phyloP scores from a whole-genome alignment of 2,113 vertebrate genomes.

The Nothocercus julius region DNA sequence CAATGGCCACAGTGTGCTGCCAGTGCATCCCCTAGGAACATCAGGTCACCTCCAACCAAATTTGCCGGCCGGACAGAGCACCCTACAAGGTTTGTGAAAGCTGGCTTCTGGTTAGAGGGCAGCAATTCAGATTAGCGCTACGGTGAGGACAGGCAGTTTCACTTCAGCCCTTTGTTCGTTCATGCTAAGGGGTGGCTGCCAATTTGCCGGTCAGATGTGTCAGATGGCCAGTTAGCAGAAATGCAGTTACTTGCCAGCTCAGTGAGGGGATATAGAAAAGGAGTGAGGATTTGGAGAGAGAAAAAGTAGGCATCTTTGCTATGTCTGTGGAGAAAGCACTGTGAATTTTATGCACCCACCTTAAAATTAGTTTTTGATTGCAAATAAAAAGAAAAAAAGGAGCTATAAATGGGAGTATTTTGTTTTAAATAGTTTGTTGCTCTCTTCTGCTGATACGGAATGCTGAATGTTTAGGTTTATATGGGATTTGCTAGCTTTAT shows the following conservation, averaged over 20 bases:
- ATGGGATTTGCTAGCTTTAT: background rate
- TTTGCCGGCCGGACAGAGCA: background rate
- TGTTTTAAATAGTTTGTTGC: background rate
- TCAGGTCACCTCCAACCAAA: background rate
- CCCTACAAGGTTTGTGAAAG: background rate
- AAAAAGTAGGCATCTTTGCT: background rate
- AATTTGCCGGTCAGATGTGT: background rate
- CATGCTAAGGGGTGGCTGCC: background rate
- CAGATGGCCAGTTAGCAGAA: background rate
- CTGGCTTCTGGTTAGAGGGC: background rate
- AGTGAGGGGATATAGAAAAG: background rate
- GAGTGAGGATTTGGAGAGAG: background rate
- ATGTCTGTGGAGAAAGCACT: background rate
- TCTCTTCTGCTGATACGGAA: background rate
- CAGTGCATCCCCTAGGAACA: background rate
- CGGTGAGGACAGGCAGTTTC: background rate
- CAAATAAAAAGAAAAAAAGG: background rate
- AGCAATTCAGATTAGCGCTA: background rate
- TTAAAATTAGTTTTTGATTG: background rate
- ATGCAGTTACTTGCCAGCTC: background rate
- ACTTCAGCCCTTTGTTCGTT: background rate
- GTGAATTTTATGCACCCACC: background rate
- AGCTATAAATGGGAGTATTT: background rate
- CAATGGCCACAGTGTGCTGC: background rate
- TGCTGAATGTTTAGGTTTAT: background rate